These are phyloP conservation scores for Salvelinus fontinalis DNA, from an alignment of 2,113 vertebrate genomes.

Conservation along the genomic window DNA sequence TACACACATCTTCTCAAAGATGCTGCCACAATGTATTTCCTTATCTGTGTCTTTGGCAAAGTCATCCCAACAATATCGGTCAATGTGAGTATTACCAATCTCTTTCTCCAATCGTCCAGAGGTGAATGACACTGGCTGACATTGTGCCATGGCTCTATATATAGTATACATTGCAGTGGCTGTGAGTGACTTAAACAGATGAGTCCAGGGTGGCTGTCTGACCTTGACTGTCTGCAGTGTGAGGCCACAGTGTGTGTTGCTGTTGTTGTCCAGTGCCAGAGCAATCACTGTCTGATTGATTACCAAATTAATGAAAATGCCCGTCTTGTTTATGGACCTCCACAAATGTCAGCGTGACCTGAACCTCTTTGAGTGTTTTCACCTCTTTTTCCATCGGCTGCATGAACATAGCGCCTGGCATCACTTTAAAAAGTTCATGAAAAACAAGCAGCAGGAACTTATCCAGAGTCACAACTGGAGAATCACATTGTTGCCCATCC, in stretches of 20 bases:
- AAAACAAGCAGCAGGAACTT: constrained; percentile 49
- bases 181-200: constrained; percentile 29
- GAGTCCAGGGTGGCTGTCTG: constrained; percentile 33
- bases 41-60: too few species aligned
- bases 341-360: constrained; percentile 50
- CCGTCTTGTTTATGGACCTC: constrained; percentile 46
- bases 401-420: constrained; percentile 33
- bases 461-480: too few species aligned
- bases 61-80: too few species aligned
- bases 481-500: too few species aligned
- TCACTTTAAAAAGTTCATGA: constrained; percentile 55
- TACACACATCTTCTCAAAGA: too few species aligned
- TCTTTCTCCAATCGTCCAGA: too few species aligned
- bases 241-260: constrained; percentile 2
- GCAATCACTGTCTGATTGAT: constrained; percentile 52
- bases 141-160: constrained; percentile 21
- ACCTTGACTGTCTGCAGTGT: constrained; percentile 39
- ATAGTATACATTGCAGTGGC: neutral
- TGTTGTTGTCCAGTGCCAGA: constrained; percentile 9
- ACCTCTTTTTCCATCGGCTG: constrained; percentile 14
- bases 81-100: too few species aligned
- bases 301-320: constrained; percentile 61
- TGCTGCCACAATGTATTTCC: too few species aligned
- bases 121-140: constrained; percentile 32
- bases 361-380: constrained; percentile 38